Conservation (phyloP, 2,113 vertebrate genomes). For the Electrona antarctica region DNA sequence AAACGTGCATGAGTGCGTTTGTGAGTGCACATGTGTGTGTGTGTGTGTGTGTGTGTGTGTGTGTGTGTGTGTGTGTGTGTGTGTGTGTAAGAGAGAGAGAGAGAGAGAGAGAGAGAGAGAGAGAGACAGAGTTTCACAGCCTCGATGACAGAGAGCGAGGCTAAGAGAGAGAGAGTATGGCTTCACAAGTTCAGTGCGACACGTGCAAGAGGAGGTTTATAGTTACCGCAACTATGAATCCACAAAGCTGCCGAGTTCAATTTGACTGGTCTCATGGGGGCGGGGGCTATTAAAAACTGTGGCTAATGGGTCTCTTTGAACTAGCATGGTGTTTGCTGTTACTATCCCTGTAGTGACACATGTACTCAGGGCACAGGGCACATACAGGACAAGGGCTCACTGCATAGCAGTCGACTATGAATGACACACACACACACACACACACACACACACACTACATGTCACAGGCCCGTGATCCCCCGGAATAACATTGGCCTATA, state of each 20-base stretch:
- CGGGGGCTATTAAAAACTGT: slow-evolving; percentile 53
- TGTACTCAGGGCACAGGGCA: slow-evolving; percentile 18
- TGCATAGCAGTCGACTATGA: slow-evolving; percentile 32
- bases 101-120: slow-evolving; percentile 2
- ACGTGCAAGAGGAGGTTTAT: slow-evolving; percentile 36
- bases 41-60: neutral
- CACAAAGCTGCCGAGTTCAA: slow-evolving; percentile 43
- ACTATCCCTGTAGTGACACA: slow-evolving; percentile 24
- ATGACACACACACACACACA: slow-evolving; percentile 4
- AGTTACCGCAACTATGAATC: slow-evolving; percentile 51
- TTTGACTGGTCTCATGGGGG: slow-evolving; percentile 6
- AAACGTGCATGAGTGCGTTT: no score
- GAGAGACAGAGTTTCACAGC: neutral
- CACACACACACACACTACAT: slow-evolving; percentile 7
- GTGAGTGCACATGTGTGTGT: neutral
- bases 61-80: neutral
- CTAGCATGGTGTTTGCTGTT: slow-evolving; percentile 21
- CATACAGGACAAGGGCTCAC: slow-evolving; percentile 27
- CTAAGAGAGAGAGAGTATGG: slow-evolving; percentile 5
- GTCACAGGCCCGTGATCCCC: slow-evolving; percentile 18
- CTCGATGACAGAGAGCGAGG: slow-evolving; percentile 18
- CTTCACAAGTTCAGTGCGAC: slow-evolving; percentile 12
- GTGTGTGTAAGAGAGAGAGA: neutral
- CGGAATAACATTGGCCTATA: slow-evolving; percentile 34
- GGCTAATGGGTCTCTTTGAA: slow-evolving; percentile 36